Evolutionary conservation across 2,113 vertebrate genomes (phyloP), one percentile per base, ranked within the genome.

Genomic region (Benitochromis conjunctus): DNA sequence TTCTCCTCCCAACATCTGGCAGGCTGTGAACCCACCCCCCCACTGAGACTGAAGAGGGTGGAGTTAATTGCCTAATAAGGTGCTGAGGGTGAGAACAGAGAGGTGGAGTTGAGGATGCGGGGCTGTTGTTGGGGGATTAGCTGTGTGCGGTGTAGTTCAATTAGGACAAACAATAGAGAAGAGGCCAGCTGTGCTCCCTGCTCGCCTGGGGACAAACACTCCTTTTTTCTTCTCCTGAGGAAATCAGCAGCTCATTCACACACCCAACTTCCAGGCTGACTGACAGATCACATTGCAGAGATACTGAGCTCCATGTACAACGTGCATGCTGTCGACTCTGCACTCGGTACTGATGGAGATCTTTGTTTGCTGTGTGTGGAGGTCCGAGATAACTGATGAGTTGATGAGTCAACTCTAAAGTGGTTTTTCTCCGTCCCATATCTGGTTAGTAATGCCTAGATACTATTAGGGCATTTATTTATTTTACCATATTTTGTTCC

Each of bases 31-130:
- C 60, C 31, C 48, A 24, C 60, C 83, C 53, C 71, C 77, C 78
- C 1, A 12, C 81, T 58, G 90, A 81, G 86, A 85, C 57, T 78
- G 60, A 83, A 80, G 90, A 89, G 81, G 90, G 90, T 86, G 89
- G 86, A 92, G 91, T 89, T 93, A 94, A 92, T 89, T 88, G 83
- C 76, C 88, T 91, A 90, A 92, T 90, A 89, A 91, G 92, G 85
- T 79, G 84, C 86, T 86, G 87, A 87, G 88, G 87, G 88, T 71
- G 89, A 87, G 91, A 43, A 56, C 38, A 12, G 62, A 38, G 82
- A 24, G 79, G 79, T 76, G 26, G 77, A n/a, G n/a, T 51, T 29
- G 38, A 31, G 56, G 86, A 19, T 79, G n/a, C 1, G 38, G 13
- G 77, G 21, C 57, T 26, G 43, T 31, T 74, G 69, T 74, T 74